Base-by-base conservation (phyloP, 2,888 invertebrate species). In the Lamellibrachia columna region DNA sequence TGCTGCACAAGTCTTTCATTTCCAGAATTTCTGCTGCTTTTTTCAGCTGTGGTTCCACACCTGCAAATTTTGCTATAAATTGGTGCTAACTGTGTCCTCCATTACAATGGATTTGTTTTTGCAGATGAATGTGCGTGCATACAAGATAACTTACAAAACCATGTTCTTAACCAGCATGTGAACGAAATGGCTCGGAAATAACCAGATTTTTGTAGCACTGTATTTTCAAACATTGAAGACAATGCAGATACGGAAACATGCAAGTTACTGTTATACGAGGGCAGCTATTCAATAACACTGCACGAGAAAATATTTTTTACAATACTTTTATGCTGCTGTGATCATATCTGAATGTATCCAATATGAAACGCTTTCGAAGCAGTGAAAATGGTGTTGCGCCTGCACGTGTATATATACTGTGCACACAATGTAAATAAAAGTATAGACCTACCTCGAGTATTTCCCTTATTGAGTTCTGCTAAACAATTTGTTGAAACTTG, bases 371-470 rank as follows among this genome's bases (percentile, higher is more conserved):
- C 22, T 6, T 75, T 22, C 22, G 22, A 22, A 75, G 15, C 22
- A 15, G n/a, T 75, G 75, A 75, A 15, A 75, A 75, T 22, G 22
- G n/a, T 22, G 75, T 75, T 75, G 75, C 75, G n/a, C 75, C 75
- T 6, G 75, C 75, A 75, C 75, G 75, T 75, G 75, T 75, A 75
- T 15, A 75, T 75, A 40, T 40, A 75, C 6, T 75, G 75, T 75
- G 75, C 75, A 75, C n/a, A 75, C 75, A 15, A 75, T 75, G 75
- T 75, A 75, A 75, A 75, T 75, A 75, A 75, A 75, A 75, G 75
- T 75, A 75, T 75, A 75, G 9, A 75, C 6, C 75, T 75, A 75
- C 75, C 75, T 75, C 75, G 40, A 75, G 22, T 4, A 8, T 15
- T 58, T 58, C 75, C 6, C 75, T 75, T 75, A n/a, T 22, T 40